Conservation (phyloP, 92 coral and sea anemone species). For the Heteractis magnifica region DNA sequence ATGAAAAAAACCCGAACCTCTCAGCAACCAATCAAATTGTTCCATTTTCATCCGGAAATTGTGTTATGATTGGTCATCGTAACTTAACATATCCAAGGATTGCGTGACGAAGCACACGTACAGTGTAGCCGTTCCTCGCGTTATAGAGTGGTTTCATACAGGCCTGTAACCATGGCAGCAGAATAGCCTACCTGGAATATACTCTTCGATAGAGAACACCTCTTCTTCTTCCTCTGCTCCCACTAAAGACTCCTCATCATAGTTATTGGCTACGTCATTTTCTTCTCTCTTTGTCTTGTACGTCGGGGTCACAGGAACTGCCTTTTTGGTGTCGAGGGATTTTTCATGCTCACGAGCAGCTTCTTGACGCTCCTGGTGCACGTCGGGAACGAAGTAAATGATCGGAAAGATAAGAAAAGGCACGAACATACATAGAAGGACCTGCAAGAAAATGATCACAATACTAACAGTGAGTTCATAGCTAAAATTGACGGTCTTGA, state of each 20-base stretch:
- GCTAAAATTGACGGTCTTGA: no score
- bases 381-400: conserved; percentile 91
- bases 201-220: conserved; percentile 57
- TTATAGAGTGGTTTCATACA: no score
- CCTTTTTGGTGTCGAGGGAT: conserved; percentile 28
- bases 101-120: no score
- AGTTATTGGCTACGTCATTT: neutral
- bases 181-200: conserved; percentile 60
- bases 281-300: conserved; percentile 31
- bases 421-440: conserved; percentile 60
- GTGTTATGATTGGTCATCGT: no score
- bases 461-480: no score
- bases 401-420: conserved; percentile 84
- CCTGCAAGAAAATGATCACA: conserved; percentile 28
- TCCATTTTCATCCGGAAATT: no score
- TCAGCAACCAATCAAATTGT: no score
- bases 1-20: no score
- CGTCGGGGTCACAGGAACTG: conserved; percentile 8
- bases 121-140: no score
- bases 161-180: no score
- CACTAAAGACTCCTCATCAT: conserved; percentile 51
- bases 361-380: conserved; percentile 66
- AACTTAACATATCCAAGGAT: no score
- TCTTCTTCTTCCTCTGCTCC: conserved; percentile 48
- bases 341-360: conserved; percentile 49